Evolutionary conservation across 2,797 vertebrate species (phyloP).

Genomic region (Fundulus diaphanus): DNA sequence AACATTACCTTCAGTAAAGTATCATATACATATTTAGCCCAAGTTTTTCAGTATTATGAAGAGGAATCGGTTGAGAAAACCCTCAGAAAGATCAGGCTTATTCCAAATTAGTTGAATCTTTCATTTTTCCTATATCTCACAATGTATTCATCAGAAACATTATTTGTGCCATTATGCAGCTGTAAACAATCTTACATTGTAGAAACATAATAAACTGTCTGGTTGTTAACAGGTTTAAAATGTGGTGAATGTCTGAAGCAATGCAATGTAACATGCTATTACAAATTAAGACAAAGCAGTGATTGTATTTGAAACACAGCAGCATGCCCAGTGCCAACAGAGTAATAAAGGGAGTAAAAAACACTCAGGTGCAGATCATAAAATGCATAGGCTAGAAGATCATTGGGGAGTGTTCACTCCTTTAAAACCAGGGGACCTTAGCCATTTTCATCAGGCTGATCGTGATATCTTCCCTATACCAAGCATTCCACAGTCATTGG

Average conservation of each 20-base stretch:
- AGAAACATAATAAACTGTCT: background rate
- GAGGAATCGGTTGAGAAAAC: background rate
- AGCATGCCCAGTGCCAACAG: background rate
- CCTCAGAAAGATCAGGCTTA: background rate
- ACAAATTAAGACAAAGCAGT: background rate
- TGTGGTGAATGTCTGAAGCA: background rate
- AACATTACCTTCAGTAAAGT: background rate
- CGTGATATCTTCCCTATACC: background rate
- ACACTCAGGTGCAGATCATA: too few species aligned
- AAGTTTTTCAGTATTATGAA: background rate
- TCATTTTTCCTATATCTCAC: background rate
- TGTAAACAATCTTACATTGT: background rate
- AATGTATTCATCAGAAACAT: background rate
- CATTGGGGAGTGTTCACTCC: background rate
- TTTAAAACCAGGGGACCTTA: background rate
- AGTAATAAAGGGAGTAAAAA: background rate
- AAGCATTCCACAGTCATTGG: background rate
- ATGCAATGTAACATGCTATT: background rate
- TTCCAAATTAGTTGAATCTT: conserved; percentile 4
- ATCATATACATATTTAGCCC: too few species aligned
- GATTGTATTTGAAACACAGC: background rate
- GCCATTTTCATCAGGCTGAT: background rate
- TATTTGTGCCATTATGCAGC: background rate
- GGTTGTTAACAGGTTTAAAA: background rate
- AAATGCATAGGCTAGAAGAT: background rate